Evolutionary conservation across 2,888 invertebrate species (phyloP).

Genomic region (Netelia virgata): DNA sequence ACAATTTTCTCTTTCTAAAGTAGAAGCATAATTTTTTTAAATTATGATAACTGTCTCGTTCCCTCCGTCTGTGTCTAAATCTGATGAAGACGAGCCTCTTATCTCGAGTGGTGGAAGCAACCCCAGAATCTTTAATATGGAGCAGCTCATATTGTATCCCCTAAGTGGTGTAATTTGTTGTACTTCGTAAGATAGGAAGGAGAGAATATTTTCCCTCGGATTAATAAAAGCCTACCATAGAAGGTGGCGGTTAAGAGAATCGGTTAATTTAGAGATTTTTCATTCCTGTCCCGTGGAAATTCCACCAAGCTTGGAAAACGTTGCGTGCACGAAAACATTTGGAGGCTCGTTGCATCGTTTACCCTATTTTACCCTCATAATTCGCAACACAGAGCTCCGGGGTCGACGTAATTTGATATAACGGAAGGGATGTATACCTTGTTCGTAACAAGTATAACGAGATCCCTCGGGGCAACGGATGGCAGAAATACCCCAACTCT

Average conservation of each 20-base stretch:
- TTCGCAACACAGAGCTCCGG: background rate
- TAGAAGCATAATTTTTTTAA: background rate
- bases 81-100: slow-evolving; percentile 4
- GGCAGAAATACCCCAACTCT: no score
- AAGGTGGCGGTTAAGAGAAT: background rate
- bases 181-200: background rate
- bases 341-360: background rate
- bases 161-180: background rate
- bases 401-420: background rate
- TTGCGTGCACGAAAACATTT: background rate
- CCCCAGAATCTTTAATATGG: background rate
- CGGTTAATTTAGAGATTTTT: slow-evolving; percentile 7
- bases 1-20: background rate
- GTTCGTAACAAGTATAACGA: no score
- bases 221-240: slow-evolving; percentile 13
- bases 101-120: background rate
- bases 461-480: no score
- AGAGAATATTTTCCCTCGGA: slow-evolving; percentile 18
- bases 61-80: background rate
- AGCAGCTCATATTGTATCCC: background rate
- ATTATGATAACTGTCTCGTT: background rate
- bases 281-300: background rate
- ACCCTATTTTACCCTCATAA: background rate
- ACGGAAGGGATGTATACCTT: no score
- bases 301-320: background rate